Evolutionary conservation across 1,140 invertebrate genomes (phyloP), one percentile per base, ranked within the genome.

Genomic region (Diachasmimorpha longicaudata): DNA sequence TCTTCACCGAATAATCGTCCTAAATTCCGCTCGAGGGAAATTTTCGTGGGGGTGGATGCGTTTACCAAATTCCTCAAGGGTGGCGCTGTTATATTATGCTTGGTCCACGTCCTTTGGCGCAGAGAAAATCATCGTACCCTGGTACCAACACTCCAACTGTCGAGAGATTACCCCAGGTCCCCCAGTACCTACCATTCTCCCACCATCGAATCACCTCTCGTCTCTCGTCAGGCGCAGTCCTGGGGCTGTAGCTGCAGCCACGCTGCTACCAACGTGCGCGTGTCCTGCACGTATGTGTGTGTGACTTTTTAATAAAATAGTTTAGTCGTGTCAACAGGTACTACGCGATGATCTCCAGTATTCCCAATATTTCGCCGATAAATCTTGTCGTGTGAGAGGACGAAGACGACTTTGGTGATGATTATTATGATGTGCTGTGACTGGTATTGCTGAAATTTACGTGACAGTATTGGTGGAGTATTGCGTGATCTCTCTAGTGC

Each of bases 251-350:
- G 39, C 39, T 42, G 39, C 48, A 16, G 48, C 16, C 48, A 52
- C 48, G 16, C n/a, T 52, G 48, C 16, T n/a, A 69, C 19, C 6
- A 36, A 19, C 31, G 36, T 69, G 39, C 39, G 31, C 14, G 70
- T 72, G 31, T 3, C 31, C 31, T 31, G 31, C 31, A 31, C 31
- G 31, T 31, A 31, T 31, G 70, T 55, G 25, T 42, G 19, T 6
- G 19, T 19, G 16, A 69, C 4, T 21, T 39, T 42, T 39, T 19
- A 19, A 72, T 52, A 37, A 48, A 72, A 48, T 1, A 70, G 69
- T 36, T 52, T 31, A 16, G 55, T 52, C 44, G 68, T 63, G 70
- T 71, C 75, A 76, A 76, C 75, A 71, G 75, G 69, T 76, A 75
- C 25, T 21, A 14, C 69, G 42, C 11, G 48, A 46, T 70, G 39